A percentile compares a stretch with the other conserved stretches of the same genome.
phyloP scores from a whole-genome alignment of 2,888 invertebrate species.

The Agriopis marginaria region DNA sequence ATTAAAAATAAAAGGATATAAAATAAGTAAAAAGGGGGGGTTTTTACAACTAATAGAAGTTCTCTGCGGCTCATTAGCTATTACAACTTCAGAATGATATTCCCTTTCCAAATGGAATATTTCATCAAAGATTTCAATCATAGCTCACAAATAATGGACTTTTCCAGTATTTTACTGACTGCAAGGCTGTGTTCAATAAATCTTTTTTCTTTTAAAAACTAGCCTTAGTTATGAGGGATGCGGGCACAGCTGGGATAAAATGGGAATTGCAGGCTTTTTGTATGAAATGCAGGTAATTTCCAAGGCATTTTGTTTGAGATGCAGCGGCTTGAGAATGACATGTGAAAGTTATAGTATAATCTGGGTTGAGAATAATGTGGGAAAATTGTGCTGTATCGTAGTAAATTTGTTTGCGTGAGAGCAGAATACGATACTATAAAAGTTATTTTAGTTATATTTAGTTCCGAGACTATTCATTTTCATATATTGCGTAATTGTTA shows the following conservation, averaged over 20 bases:
- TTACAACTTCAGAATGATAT: background rate
- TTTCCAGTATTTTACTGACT: slow-evolving; percentile 7
- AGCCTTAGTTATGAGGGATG: slow-evolving; percentile 24
- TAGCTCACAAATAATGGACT: background rate
- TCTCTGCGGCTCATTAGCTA: background rate
- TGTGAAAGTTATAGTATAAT: too few relatives aligned
- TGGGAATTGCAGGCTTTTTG: slow-evolving; percentile 16
- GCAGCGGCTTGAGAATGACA: too few relatives aligned
- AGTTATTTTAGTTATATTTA: too few relatives aligned
- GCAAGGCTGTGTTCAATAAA: slow-evolving; percentile 23
- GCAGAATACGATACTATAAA: too few relatives aligned
- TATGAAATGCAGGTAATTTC: slow-evolving; percentile 23
- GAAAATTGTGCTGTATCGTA: too few relatives aligned
- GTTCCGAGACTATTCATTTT: too few relatives aligned
- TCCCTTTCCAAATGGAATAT: slow-evolving; percentile 1
- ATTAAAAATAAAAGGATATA: too few relatives aligned
- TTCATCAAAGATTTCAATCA: background rate
- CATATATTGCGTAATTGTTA: too few relatives aligned
- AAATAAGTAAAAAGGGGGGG: too few relatives aligned
- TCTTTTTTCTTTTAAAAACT: slow-evolving; percentile 24
- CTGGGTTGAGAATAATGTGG: too few relatives aligned
- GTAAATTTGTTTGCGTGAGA: too few relatives aligned
- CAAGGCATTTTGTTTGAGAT: slow-evolving; percentile 11
- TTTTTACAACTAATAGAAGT: background rate
- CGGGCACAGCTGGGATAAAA: slow-evolving; percentile 20